Evolutionary conservation across 2,113 vertebrate genomes (phyloP).

Genomic region (Calypte anna): DNA sequence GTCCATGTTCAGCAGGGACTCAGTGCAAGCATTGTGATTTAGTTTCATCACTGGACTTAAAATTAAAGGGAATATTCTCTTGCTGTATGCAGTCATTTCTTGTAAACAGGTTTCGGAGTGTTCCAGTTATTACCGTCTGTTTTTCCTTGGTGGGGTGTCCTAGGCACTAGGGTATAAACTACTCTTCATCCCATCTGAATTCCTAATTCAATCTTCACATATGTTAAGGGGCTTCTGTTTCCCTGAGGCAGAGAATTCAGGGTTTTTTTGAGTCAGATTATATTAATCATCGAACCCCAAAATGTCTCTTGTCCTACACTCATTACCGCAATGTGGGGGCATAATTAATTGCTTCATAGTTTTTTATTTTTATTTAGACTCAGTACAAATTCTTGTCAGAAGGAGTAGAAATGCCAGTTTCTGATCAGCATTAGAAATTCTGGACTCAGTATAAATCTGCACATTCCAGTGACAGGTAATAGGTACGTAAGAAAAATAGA

Average conservation of each 20-base stretch:
- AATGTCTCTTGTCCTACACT: not conserved
- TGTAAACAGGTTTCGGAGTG: slow-evolving; percentile 29
- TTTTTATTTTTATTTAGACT: not conserved
- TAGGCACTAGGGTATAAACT: not conserved
- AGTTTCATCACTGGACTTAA: slow-evolving; percentile 19
- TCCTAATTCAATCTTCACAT: slow-evolving; percentile 9
- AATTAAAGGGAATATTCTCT: slow-evolving; percentile 19
- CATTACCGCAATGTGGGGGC: not conserved
- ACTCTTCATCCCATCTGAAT: not conserved
- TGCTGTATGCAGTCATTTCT: slow-evolving; percentile 1
- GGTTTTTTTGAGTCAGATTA: not conserved
- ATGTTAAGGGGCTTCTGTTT: slow-evolving; percentile 7
- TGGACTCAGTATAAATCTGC: not conserved
- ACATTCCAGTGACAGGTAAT: not conserved
- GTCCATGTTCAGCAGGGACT: slow-evolving; percentile 5
- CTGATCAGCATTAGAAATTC: not conserved
- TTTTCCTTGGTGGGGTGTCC: not conserved
- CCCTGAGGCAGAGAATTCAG: not conserved
- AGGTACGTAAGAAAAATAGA: not conserved
- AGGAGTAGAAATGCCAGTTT: not conserved
- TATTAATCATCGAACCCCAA: not conserved
- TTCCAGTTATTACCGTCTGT: not conserved
- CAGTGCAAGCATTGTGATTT: slow-evolving; percentile 33
- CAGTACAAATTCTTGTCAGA: not conserved
- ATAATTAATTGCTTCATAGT: not conserved